Conservation (phyloP, 2,888 invertebrate species). For the Drosophila formosana region DNA sequence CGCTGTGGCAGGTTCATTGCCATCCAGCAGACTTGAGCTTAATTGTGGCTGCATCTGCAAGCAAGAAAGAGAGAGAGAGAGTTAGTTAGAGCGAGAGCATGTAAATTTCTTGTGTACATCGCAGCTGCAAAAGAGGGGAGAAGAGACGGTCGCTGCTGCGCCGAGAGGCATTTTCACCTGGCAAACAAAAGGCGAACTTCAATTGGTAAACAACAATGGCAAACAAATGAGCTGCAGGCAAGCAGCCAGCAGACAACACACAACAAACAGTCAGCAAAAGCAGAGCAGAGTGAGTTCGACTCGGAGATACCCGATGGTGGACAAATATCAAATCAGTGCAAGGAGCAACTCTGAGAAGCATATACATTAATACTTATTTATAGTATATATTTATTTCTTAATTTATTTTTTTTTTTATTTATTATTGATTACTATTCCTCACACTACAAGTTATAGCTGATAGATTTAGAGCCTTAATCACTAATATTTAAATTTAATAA, state of each 20-base stretch:
- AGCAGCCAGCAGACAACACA: conserved; percentile 50
- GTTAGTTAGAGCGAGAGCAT: conserved; percentile 27
- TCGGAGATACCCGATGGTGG: not conserved
- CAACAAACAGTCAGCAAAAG: conserved; percentile 42
- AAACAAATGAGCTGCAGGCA: conserved; percentile 72
- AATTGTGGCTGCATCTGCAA: conserved; percentile 62
- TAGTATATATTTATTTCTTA: no score
- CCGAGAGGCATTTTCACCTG: conserved; percentile 72
- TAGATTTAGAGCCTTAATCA: no score
- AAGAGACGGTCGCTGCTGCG: not conserved
- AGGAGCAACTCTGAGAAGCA: no score
- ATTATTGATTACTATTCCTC: no score
- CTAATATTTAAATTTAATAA: no score
- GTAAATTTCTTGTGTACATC: conserved; percentile 74
- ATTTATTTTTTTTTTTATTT: no score
- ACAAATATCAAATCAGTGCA: no score
- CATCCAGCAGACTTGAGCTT: conserved; percentile 55
- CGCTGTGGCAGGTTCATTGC: conserved; percentile 57
- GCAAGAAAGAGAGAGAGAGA: conserved; percentile 18
- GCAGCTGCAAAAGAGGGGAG: conserved; percentile 29
- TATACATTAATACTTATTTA: no score
- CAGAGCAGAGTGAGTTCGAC: not conserved
- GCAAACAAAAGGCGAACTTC: conserved; percentile 78
- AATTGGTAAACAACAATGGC: conserved; percentile 79
- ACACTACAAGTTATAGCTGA: no score